Base-by-base conservation (phyloP, 1,140 invertebrate species). In the Phymastichus coffea region DNA sequence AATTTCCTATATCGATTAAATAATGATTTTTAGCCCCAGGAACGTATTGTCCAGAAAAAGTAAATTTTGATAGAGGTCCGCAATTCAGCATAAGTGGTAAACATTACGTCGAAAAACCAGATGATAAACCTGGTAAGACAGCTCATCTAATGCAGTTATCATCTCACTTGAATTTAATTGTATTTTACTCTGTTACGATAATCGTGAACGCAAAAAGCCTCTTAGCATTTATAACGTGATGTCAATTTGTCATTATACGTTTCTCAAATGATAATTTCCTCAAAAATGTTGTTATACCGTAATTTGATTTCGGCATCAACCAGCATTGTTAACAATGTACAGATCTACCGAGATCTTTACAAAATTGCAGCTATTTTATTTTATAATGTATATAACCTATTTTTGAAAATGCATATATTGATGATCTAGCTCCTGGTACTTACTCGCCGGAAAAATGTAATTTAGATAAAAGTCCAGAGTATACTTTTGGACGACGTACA, bases 371-470 rank as follows among this genome's bases (percentile, higher is more conserved):
- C 85, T 61, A 83, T 87, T 68, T 83, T 63, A 66, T 64, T 33
- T 61, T 37, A 51, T 40, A 55, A 33, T 33, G 28, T 30, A 14
- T n/a, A n/a, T n/a, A n/a, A n/a, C n/a, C n/a, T n/a, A n/a, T n/a
- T n/a, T n/a, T n/a, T n/a, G n/a, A n/a, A n/a, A n/a, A n/a, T n/a
- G n/a, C 35, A 28, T 47, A 57, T 35, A 49, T 43, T 58, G 15
- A 35, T 68, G 1, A 2, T 17, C 74, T 33, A 76, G 83, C 80
- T 63, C 83, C 83, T 52, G 82, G 82, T 63, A 77, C 77, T 4
- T 85, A 84, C 38, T 69, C 63, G 12, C 81, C 84, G 2, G 88
- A 88, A 64, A 86, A 85, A 68, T 81, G 83, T 12, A 82, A 86
- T 38, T 75, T 84, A 61, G 84, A 87, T 66, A 83, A 79, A 44